Conservation (phyloP, 2,797 vertebrate species). For the Potorous gilbertii region DNA sequence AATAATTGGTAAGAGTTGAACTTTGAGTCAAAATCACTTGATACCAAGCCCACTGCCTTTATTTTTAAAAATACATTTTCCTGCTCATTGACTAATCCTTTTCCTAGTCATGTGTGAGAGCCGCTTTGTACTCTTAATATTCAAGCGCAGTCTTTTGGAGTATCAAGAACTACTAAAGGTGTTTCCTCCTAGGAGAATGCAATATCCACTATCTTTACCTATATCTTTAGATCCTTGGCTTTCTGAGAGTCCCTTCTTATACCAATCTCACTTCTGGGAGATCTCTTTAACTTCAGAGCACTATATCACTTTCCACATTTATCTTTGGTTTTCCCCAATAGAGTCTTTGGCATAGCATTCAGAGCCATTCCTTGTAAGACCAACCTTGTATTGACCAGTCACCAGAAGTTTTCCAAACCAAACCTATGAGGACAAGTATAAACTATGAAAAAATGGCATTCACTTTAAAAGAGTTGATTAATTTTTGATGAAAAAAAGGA, state of each 20-base stretch:
- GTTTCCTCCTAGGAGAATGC: not conserved
- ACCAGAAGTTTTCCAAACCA: not conserved
- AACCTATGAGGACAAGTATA: constrained; percentile 14
- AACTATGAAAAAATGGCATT: constrained; percentile 53
- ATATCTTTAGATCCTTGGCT: not conserved
- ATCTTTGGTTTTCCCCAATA: not conserved
- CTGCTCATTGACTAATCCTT: not conserved
- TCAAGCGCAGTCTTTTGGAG: not conserved
- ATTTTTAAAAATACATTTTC: not conserved
- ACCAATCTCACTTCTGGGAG: not conserved
- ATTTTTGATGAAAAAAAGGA: no score
- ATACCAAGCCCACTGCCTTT: not conserved
- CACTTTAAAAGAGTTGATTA: constrained; percentile 39
- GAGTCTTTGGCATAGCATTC: not conserved
- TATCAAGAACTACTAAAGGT: not conserved
- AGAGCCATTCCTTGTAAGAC: not conserved
- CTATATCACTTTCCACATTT: not conserved
- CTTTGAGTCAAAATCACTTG: not conserved
- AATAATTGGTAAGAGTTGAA: not conserved
- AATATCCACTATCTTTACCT: no score
- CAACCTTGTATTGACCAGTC: not conserved
- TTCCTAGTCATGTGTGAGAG: not conserved
- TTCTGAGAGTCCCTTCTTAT: constrained; percentile 11
- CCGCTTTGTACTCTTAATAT: not conserved
- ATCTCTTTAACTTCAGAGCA: not conserved